Evolutionary conservation across 2,888 invertebrate species (phyloP).

Genomic region (Bugulina stolonifera): DNA sequence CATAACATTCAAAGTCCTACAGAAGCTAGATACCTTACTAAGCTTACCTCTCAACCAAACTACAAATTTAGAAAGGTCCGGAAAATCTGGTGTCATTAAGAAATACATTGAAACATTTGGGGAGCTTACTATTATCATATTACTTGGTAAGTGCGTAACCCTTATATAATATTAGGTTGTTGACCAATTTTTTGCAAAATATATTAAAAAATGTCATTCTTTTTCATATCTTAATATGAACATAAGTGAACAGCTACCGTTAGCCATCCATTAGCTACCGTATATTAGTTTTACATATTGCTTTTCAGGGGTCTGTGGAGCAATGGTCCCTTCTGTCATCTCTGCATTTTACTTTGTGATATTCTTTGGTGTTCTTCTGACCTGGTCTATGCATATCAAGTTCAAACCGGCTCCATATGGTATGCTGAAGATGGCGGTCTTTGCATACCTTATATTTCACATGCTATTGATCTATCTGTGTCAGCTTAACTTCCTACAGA

Average conservation of each 20-base stretch:
- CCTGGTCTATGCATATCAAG: neutral
- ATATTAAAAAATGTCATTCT: no score
- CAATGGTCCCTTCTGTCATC: slow-evolving; percentile 14
- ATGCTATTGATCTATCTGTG: slow-evolving; percentile 24
- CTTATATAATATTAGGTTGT: neutral
- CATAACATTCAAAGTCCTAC: neutral
- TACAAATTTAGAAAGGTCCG: neutral
- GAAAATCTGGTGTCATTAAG: neutral
- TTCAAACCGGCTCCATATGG: neutral
- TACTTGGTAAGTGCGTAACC: neutral
- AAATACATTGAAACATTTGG: slow-evolving; percentile 24
- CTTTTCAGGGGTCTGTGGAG: slow-evolving; percentile 3
- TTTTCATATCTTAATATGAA: no score
- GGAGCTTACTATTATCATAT: neutral
- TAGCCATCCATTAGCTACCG: no score
- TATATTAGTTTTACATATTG: no score
- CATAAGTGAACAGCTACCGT: no score
- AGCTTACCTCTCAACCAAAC: neutral
- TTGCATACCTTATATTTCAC: slow-evolving; percentile 1
- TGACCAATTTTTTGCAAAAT: neutral
- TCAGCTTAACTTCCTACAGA: slow-evolving; percentile 5
- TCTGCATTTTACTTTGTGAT: slow-evolving; percentile 11
- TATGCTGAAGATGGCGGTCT: slow-evolving; percentile 2
- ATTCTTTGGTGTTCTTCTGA: slow-evolving; percentile 7
- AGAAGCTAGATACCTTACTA: neutral